Conservation (phyloP, 2,888 invertebrate genomes). For the Strigamia transsilvanica region DNA sequence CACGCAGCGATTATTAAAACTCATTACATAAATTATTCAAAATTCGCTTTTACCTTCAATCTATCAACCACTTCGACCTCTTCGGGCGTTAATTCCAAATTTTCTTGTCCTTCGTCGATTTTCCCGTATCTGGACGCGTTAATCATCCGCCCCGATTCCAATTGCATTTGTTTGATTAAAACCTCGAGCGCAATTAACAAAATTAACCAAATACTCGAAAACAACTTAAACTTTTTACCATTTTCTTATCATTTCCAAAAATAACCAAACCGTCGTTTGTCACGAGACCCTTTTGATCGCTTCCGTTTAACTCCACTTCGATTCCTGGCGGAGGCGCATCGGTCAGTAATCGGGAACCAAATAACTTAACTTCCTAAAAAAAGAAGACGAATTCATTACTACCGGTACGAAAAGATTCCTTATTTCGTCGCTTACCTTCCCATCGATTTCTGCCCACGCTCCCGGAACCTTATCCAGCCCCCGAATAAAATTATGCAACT, state of each 20-base stretch:
- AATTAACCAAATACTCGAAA: too few species aligned
- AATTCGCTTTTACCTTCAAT: constrained; percentile 61
- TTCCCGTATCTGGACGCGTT: constrained; percentile 78
- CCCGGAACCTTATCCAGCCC: constrained; percentile 95
- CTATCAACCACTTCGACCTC: constrained; percentile 76
- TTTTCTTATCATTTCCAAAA: constrained; percentile 80
- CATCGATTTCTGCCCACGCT: constrained; percentile 75
- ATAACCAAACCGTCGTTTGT: constrained; percentile 83
- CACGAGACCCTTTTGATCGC: constrained; percentile 72
- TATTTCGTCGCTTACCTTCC: constrained; percentile 63
- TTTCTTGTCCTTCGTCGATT: constrained; percentile 69
- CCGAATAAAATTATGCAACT: constrained; percentile 92
- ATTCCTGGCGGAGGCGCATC: constrained; percentile 68
- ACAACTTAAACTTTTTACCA: constrained; percentile 65
- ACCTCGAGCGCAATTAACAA: constrained; percentile 66
- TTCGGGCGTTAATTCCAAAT: constrained; percentile 75
- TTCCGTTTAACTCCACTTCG: constrained; percentile 71
- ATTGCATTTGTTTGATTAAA: constrained; percentile 79
- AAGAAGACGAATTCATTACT: constrained; percentile 13
- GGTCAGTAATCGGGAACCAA: constrained; percentile 80
- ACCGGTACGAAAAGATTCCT: background rate
- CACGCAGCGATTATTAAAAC: too few species aligned
- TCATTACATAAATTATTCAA: background rate
- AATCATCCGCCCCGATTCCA: constrained; percentile 80
- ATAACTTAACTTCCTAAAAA: constrained; percentile 74